Evolutionary conservation across 2,888 invertebrate species (phyloP).

Genomic region (Diaphora mendica): DNA sequence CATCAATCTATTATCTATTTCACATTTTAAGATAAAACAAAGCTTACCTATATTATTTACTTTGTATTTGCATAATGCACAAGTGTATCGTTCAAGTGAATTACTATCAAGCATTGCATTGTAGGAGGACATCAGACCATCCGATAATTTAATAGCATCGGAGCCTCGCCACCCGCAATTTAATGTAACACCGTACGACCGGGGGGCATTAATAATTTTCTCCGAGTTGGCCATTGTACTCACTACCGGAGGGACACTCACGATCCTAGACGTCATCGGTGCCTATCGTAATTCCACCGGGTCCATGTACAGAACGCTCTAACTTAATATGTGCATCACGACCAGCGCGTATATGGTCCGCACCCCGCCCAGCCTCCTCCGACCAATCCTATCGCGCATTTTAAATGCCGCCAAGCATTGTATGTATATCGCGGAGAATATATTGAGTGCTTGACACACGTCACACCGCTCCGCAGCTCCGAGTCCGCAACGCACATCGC

Average conservation of each 20-base stretch:
- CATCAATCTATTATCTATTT: neutral
- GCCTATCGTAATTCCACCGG: slow-evolving; percentile 78
- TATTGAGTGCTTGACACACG: slow-evolving; percentile 78
- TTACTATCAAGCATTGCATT: slow-evolving; percentile 53
- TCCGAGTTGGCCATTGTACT: slow-evolving; percentile 68
- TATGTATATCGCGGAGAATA: slow-evolving; percentile 84
- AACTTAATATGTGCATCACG: slow-evolving; percentile 87
- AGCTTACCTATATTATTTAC: neutral
- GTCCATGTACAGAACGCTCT: slow-evolving; percentile 78
- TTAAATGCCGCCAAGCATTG: slow-evolving; percentile 79
- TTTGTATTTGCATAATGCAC: slow-evolving; percentile 43
- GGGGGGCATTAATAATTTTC: slow-evolving; percentile 72
- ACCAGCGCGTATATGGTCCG: slow-evolving; percentile 80
- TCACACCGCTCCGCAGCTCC: slow-evolving; percentile 32
- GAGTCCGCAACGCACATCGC: slow-evolving; percentile 45
- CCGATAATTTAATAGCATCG: slow-evolving; percentile 71
- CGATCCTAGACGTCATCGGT: slow-evolving; percentile 74
- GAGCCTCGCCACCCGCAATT: slow-evolving; percentile 70
- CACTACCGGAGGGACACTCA: slow-evolving; percentile 71
- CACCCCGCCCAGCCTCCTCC: slow-evolving; percentile 73
- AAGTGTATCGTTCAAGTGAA: slow-evolving; percentile 55
- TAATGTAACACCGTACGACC: slow-evolving; percentile 66
- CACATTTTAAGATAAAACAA: neutral
- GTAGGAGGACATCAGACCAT: slow-evolving; percentile 60
- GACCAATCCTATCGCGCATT: slow-evolving; percentile 84